A percentile compares a stretch with the other conserved stretches of the same genome.
phyloP scores from a whole-genome alignment of 1,140 invertebrate genomes.

The Cherax quadricarinatus region DNA sequence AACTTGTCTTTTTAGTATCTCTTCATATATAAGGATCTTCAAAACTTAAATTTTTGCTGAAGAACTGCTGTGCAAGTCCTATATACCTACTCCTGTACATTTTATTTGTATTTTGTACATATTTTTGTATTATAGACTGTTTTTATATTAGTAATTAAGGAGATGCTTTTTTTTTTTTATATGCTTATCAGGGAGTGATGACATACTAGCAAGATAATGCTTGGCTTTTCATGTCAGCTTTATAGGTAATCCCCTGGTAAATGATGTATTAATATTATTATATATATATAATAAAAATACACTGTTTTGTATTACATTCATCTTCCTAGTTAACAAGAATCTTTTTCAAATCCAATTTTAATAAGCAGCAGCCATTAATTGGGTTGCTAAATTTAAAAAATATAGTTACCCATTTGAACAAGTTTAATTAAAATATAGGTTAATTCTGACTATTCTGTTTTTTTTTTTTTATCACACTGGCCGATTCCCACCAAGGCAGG shows the following conservation, averaged over 20 bases:
- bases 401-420: too few species aligned
- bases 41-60: conserved; percentile 7
- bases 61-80: conserved; percentile 50
- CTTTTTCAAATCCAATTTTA: too few species aligned
- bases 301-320: conserved; percentile 24
- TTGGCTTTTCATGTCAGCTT: conserved; percentile 67
- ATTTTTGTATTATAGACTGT: conserved; percentile 69
- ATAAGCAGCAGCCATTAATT: too few species aligned
- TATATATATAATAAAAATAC: conserved; percentile 58
- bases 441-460: too few species aligned
- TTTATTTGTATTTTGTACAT: conserved; percentile 69
- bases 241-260: conserved; percentile 69
- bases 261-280: conserved; percentile 70
- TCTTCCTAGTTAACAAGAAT: not conserved
- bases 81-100: conserved; percentile 65
- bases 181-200: conserved; percentile 68
- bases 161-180: conserved; percentile 48
- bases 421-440: too few species aligned
- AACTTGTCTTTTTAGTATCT: not conserved
- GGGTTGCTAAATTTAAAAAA: too few species aligned
- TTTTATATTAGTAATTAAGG: conserved; percentile 68
- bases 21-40: not conserved
- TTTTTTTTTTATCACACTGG: too few species aligned
- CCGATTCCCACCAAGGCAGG: too few species aligned
- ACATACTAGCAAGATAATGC: conserved; percentile 61